Base-by-base conservation (phyloP, 2,797 vertebrate species). In the Xerus rutilus region DNA sequence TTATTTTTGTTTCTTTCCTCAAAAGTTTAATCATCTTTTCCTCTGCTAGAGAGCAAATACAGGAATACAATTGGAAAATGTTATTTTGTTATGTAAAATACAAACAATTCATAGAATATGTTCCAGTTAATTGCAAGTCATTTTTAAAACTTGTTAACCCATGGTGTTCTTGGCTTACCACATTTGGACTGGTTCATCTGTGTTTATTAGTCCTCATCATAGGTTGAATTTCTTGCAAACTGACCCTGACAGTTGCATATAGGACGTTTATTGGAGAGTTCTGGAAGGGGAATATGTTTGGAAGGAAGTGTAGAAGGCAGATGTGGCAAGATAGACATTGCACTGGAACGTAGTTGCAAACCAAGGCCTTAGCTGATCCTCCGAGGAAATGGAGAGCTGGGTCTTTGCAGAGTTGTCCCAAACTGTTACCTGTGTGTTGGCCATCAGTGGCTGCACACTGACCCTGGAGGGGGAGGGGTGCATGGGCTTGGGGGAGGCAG, bases 61-160 rank as follows among this genome's bases (percentile, higher is more conserved):
- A 93, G 32, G 13, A 89, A 85, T 77, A 47, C 1, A 45, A 49
- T n/a, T 89, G 72, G 88, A 59, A 96, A 91, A 85, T 62, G 3
- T 59, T 65, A 39, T 59, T 96, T 94, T 87, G 62, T 86, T 86
- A 39, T 28, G 28, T 57, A 81, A 25, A 11, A 45, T 88, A 52
- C 54, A 59, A 95, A 94, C 23, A 67, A 23, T 91, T 91, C 10
- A 54, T 20, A 87, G 67, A 85, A 94, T 88, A 23, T 74, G 45
- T 83, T 93, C 39, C 18, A 74, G 10, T 17, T 57, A 43, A 73
- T 67, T 67, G 65, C 15, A 81, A 32, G 20, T 94, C 21, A 78
- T 47, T 93, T 95, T 85, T 32, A 89, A 89, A 95, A 91, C 73
- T 30, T 73, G 28, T 67, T 91, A 70, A 49, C 47, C 25, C 43